Conservation (phyloP, 1,140 invertebrate genomes). For the Heliconius nattereri region DNA sequence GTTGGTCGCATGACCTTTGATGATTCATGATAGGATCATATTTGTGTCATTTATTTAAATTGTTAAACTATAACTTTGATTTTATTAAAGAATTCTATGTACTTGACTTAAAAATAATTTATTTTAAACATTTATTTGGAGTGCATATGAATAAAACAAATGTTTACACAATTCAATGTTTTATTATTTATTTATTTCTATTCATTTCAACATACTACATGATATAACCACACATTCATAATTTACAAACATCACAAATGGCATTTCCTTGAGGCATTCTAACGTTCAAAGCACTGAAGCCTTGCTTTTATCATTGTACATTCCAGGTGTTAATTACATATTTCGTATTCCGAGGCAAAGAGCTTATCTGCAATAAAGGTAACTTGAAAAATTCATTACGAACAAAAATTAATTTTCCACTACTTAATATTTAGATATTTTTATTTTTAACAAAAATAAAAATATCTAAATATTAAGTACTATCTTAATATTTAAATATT, state of each 20-base stretch:
- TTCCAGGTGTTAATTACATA: constrained; percentile 32
- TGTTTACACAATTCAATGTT: constrained; percentile 72
- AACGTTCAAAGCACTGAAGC: constrained; percentile 21
- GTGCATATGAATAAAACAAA: constrained; percentile 60
- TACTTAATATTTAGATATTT: too few species aligned
- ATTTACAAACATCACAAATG: constrained; percentile 71
- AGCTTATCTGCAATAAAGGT: constrained; percentile 33
- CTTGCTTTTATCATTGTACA: constrained; percentile 16
- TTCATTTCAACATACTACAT: constrained; percentile 74
- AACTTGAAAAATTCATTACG: neutral
- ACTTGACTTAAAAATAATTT: constrained; percentile 28
- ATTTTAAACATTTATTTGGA: constrained; percentile 13
- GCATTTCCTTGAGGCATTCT: constrained; percentile 67
- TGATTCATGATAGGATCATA: constrained; percentile 82
- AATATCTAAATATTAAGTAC: too few species aligned
- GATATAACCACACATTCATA: constrained; percentile 60
- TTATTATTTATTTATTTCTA: constrained; percentile 66
- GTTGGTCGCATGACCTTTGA: constrained; percentile 90
- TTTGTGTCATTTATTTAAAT: constrained; percentile 37
- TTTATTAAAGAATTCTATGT: constrained; percentile 11
- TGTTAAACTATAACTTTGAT: constrained; percentile 12
- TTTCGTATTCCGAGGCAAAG: constrained; percentile 32
- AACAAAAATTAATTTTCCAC: neutral
- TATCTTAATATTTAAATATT: too few species aligned
- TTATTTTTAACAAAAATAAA: too few species aligned